phyloP scores from a whole-genome alignment of 2,888 invertebrate species.

The Ecdyonurus torrentis region DNA sequence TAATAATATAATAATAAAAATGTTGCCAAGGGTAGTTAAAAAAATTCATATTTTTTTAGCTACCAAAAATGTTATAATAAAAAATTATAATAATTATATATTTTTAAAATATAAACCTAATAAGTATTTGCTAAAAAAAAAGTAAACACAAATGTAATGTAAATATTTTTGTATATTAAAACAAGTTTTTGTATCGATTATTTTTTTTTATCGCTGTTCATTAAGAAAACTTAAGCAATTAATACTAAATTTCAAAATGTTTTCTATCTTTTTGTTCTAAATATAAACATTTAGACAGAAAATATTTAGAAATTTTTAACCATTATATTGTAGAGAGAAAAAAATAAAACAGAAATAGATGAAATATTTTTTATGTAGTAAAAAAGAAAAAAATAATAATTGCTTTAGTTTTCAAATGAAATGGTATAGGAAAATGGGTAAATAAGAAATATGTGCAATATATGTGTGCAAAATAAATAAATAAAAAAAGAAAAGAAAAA shows the following conservation, averaged over 20 bases:
- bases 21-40: not conserved
- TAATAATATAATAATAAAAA: not conserved
- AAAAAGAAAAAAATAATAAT: not conserved
- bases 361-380: not conserved
- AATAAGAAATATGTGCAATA: not conserved
- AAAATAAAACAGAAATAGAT: not conserved
- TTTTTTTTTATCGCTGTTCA: not conserved
- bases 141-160: no score
- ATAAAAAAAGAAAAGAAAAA: no score
- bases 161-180: not conserved
- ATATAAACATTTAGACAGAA: not conserved
- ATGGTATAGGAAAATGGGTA: not conserved
- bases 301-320: not conserved
- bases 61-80: not conserved
- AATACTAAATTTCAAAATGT: not conserved
- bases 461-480: no score
- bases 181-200: not conserved
- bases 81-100: no score
- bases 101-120: no score
- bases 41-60: not conserved
- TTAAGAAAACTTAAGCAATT: not conserved
- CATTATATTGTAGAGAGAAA: not conserved
- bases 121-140: no score
- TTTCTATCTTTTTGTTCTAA: not conserved
- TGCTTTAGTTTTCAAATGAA: not conserved